Evolutionary conservation across 2,797 vertebrate species (phyloP).

Genomic region (Cynodonichthys magdalenae): DNA sequence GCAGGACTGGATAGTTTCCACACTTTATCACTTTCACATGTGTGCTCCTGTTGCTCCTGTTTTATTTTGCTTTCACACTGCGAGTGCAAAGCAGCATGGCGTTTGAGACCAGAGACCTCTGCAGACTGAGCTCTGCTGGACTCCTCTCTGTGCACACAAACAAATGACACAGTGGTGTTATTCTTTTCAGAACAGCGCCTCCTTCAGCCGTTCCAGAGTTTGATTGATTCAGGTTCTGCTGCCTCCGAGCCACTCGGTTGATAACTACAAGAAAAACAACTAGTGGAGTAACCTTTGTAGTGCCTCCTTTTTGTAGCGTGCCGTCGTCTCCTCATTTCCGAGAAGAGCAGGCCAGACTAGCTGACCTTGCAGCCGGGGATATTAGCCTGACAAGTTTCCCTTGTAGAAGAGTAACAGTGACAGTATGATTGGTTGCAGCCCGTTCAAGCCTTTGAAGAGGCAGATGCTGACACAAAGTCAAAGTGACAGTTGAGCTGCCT

Average conservation of each 20-base stretch:
- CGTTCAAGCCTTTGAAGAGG: conserved; percentile 65
- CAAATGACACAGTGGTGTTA: conserved; percentile 49
- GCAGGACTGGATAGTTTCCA: conserved; percentile 34
- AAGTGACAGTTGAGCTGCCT: conserved; percentile 55
- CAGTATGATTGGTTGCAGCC: conserved; percentile 71
- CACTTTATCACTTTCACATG: conserved; percentile 68
- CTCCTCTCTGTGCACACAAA: conserved; percentile 50
- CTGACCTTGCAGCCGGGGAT: conserved; percentile 43
- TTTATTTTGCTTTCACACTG: conserved; percentile 46
- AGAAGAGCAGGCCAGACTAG: conserved; percentile 24
- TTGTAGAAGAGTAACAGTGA: conserved; percentile 53
- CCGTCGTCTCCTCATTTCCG: conserved; percentile 32
- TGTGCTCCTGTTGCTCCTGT: conserved; percentile 35
- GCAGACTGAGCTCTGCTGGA: conserved; percentile 46
- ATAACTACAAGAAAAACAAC: conserved; percentile 39
- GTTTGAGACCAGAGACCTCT: conserved; percentile 40
- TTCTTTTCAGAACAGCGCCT: conserved; percentile 31
- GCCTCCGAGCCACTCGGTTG: conserved; percentile 19
- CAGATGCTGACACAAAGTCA: conserved; percentile 49
- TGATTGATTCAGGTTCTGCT: conserved; percentile 49
- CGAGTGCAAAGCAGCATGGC: conserved; percentile 57
- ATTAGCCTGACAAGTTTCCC: conserved; percentile 42
- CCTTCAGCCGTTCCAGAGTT: conserved; percentile 28
- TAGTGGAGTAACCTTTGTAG: conserved; percentile 27
- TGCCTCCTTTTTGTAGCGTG: conserved; percentile 8